Percentiles rank a stretch among this genome's conserved stretches.
Conservation (phyloP, 2,113 vertebrate species). For the Nettapus auritus region DNA sequence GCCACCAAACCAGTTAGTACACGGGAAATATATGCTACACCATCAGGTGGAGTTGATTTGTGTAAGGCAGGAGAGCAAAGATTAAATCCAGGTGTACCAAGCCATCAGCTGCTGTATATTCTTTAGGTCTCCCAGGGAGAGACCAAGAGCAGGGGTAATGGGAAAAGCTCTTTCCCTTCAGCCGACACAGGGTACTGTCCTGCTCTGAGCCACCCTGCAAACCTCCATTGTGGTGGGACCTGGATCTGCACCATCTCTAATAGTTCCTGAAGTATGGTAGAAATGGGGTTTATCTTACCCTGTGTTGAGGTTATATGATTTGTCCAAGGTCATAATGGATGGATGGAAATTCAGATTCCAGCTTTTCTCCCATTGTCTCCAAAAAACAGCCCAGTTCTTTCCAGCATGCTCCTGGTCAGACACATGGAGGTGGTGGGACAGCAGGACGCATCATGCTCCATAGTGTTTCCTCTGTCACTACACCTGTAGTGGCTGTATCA, state of each 20-base stretch:
- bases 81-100: conserved; percentile 19
- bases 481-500: no score
- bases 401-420: neutral
- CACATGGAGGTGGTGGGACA: neutral
- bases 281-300: neutral
- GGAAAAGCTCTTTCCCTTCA: neutral
- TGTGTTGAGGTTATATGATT: accelerated
- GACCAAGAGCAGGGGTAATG: neutral
- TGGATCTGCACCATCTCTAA: neutral
- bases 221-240: neutral
- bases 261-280: neutral
- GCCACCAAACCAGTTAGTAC: neutral
- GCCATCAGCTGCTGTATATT: neutral
- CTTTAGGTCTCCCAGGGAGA: neutral
- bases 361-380: neutral
- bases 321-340: neutral
- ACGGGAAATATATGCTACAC: neutral
- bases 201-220: neutral
- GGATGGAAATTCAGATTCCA: neutral
- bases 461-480: neutral
- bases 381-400: neutral
- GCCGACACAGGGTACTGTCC: accelerated
- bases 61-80: neutral
- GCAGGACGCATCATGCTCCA: neutral
- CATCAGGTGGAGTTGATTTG: neutral